Percentiles rank a stretch among this genome's conserved stretches.
Conservation (phyloP, 2,113 vertebrate species). For the Ceyx melanurus region DNA sequence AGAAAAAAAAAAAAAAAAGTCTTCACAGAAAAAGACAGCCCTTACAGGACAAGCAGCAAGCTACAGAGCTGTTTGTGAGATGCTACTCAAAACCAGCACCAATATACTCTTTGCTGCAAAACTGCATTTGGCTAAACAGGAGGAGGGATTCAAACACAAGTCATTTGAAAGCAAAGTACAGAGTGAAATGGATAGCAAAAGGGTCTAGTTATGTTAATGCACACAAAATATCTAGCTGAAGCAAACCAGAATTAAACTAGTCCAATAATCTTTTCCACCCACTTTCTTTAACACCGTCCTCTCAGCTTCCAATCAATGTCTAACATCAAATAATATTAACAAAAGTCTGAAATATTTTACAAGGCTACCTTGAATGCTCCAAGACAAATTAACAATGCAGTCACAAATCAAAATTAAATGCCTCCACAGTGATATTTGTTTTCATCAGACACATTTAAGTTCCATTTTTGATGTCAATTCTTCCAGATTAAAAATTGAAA, state of each 20-base stretch:
- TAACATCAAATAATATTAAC: background rate
- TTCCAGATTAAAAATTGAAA: background rate
- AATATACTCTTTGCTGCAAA: background rate
- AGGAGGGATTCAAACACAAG: conserved; percentile 40
- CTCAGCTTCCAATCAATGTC: background rate
- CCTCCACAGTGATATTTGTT: background rate
- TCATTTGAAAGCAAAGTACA: conserved; percentile 38
- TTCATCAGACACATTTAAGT: background rate
- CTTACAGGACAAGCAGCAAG: background rate
- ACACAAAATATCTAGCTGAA: conserved; percentile 38
- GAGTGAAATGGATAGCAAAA: conserved; percentile 37
- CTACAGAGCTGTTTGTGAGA: background rate
- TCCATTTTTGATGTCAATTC: background rate
- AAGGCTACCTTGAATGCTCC: background rate
- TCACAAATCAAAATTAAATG: background rate
- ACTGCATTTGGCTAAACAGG: conserved; percentile 22
- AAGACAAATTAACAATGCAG: background rate
- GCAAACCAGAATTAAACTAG: background rate
- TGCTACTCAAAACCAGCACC: background rate
- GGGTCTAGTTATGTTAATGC: background rate
- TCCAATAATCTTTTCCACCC: conserved; percentile 2
- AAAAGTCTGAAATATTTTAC: background rate
- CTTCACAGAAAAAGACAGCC: too few relatives aligned
- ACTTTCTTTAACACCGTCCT: background rate
- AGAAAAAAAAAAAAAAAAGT: too few relatives aligned